A percentile compares a stretch with the other conserved stretches of the same genome.
These are phyloP conservation scores for Heterocephalus glaber DNA, from an alignment of 2,113 vertebrate species.

Conservation along the genomic window DNA sequence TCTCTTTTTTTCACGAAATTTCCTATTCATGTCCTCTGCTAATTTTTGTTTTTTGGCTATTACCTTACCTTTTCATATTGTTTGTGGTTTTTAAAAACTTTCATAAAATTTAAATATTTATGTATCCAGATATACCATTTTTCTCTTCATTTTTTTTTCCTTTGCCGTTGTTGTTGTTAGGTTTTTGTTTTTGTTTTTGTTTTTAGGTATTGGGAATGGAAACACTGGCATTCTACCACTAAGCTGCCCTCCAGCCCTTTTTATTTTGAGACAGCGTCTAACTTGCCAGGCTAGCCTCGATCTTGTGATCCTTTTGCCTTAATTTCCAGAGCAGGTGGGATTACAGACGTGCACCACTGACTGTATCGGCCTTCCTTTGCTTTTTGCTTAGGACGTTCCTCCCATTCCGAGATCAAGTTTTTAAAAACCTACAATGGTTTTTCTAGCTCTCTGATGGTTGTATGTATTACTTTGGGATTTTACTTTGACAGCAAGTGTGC, in stretches of 20 bases:
- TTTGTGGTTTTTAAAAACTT: not conserved
- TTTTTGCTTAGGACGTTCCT: not conserved
- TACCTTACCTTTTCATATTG: not conserved
- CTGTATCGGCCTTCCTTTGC: not conserved
- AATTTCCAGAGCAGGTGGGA: not conserved
- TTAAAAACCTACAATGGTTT: not conserved
- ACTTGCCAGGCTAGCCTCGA: not conserved
- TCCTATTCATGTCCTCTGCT: not conserved
- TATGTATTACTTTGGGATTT: not conserved
- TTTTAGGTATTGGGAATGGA: not conserved
- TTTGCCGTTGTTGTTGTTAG: not conserved
- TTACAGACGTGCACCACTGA: not conserved
- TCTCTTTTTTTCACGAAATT: not conserved
- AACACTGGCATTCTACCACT: not conserved
- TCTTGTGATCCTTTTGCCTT: not conserved
- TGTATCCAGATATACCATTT: not conserved
- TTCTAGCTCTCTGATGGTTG: not conserved
- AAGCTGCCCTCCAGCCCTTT: not conserved
- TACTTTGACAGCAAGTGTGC: not conserved
- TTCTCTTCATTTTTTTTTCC: not conserved
- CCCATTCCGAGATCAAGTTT: not conserved
- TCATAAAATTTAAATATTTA: not conserved
- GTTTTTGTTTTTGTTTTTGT: not conserved
- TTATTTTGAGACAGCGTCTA: not conserved
- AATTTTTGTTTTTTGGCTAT: constrained; percentile 5